Percentiles rank a stretch among this genome's conserved stretches.
phyloP scores from a whole-genome alignment of 2,888 invertebrate genomes.

The Ashinkailepas kermadecensis region DNA sequence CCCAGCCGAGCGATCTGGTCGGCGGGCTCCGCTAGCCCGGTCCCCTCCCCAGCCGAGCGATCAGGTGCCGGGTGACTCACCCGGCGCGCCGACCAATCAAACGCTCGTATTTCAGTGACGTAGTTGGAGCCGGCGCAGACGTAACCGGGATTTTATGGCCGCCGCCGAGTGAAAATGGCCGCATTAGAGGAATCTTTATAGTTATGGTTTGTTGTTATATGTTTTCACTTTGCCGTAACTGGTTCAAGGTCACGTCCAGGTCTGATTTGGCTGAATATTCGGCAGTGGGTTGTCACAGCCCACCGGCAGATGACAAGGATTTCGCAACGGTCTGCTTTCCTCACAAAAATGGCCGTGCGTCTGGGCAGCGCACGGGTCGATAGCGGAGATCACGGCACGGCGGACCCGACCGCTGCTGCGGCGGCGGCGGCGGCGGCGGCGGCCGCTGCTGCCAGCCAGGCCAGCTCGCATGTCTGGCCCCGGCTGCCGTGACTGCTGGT shows the following conservation, averaged over 20 bases:
- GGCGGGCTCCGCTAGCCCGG: background rate
- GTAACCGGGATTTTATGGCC: constrained; percentile 23
- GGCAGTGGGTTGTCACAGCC: background rate
- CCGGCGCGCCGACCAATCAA: constrained; percentile 6
- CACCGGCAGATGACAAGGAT: background rate
- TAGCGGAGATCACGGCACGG: background rate
- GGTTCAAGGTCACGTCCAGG: background rate
- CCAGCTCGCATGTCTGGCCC: background rate
- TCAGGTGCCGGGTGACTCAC: constrained; percentile 13
- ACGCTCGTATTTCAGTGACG: constrained; percentile 23
- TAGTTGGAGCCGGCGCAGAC: constrained; percentile 14
- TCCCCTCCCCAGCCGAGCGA: background rate
- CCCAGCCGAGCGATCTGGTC: background rate
- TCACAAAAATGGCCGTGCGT: background rate
- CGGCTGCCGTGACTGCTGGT: too few species aligned
- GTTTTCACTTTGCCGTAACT: background rate
- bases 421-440: background rate
- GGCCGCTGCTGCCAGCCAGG: background rate
- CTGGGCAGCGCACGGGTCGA: background rate
- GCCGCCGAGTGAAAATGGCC: constrained; percentile 23
- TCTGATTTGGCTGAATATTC: background rate
- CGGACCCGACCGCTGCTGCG: background rate
- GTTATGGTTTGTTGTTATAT: constrained; percentile 21
- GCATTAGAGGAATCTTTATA: constrained; percentile 18
- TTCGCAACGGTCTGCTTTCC: background rate